Evolutionary conservation across 2,888 invertebrate species (phyloP), one percentile per base, ranked within the genome.

Genomic region (Lasioglossum villosulum): DNA sequence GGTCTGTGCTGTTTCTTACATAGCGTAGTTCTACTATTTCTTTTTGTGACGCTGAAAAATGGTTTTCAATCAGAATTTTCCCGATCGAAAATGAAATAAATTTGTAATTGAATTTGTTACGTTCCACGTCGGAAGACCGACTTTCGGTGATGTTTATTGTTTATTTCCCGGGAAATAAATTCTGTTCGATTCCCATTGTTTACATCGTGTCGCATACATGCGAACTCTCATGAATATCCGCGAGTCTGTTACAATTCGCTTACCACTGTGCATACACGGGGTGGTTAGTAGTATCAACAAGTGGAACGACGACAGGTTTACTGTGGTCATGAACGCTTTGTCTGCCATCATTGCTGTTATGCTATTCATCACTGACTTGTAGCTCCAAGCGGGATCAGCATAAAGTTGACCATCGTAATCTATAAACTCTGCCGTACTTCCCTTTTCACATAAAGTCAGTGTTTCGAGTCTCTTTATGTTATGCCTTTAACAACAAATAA

Each of bases 281-380:
- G 71, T 83, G 66, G 66, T 34, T 66, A 23, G 68, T 84, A 89
- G 89, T 90, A 92, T 92, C 92, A 92, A 92, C 92, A 92, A 92
- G 92, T 92, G 90, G 91, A 88, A 86, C 84, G 84, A 86, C 83
- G 74, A 66, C 82, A 30, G 70, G 80, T 66, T 66, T 34, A 34
- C 66, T 23, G 66, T 8, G 37, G 70, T 39, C 70, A n/a, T 23
- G n/a, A 19, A 66, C 66, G 63, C 63, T 63, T 70, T 70, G 34
- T 70, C 70, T 71, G 37, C 70, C n/a, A n/a, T 37, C 37, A 71
- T 71, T 71, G 70, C 63, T 30, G 63, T 30, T 63, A 16, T 30
- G 30, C 30, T 63, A 63, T 63, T 63, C 63, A 30, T 63, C 63
- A 63, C 30, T 63, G 63, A 63, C 63, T 63, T 6, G 59, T 30